Conservation (phyloP, 2,797 vertebrate species). For the Lepilemur ruficaudatus region DNA sequence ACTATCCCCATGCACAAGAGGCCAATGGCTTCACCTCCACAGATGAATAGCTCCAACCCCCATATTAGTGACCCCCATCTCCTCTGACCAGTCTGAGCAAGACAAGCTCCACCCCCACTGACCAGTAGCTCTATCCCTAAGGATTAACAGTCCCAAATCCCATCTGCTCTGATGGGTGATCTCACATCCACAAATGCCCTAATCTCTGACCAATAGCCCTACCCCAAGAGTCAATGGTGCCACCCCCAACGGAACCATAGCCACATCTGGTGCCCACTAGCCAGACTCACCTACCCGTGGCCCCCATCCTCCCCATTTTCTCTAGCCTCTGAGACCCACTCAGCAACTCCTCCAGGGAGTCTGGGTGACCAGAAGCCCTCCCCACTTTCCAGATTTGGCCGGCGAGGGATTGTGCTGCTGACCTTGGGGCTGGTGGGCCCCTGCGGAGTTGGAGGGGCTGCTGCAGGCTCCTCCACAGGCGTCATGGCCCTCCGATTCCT, state of each 20-base stretch:
- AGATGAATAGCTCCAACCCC: background rate
- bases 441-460: slow-evolving; percentile 91
- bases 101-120: background rate
- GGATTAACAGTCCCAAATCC: background rate
- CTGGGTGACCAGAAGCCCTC: background rate
- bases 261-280: background rate
- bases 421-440: slow-evolving; percentile 90
- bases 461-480: slow-evolving; percentile 89
- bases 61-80: background rate
- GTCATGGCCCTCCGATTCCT: slow-evolving; percentile 93
- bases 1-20: background rate
- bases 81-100: slow-evolving; percentile 28
- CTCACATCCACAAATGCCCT: background rate
- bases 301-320: background rate
- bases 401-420: slow-evolving; percentile 88
- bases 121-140: background rate
- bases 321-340: background rate
- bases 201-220: background rate
- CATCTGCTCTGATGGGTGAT: background rate
- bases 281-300: background rate
- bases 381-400: slow-evolving; percentile 86
- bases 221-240: background rate
- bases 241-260: background rate
- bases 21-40: background rate
- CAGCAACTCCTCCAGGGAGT: background rate